Conservation (phyloP, 2,113 vertebrate species). For the Mastomys natalensis region DNA sequence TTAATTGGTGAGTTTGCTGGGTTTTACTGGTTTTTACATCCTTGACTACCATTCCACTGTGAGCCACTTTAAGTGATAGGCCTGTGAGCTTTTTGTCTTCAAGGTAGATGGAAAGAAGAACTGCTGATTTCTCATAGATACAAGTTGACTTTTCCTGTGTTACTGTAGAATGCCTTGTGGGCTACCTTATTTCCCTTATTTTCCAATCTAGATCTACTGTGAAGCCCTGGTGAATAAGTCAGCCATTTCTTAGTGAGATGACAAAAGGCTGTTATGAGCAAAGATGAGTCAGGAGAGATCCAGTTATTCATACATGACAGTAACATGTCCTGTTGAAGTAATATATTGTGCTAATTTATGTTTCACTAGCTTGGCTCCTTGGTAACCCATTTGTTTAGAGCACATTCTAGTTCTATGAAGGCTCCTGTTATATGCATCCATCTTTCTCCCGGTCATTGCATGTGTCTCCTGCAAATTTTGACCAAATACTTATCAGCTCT, state of each 20-base stretch:
- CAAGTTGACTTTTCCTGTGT: conserved; percentile 1
- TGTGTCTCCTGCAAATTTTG: not conserved
- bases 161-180: not conserved
- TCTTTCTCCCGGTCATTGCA: not conserved
- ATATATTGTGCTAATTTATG: not conserved
- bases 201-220: not conserved
- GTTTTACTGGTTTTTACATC: conserved; percentile 5
- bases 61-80: conserved; percentile 10
- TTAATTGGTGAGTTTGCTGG: conserved; percentile 44
- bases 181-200: not conserved
- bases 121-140: not conserved
- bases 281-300: not conserved
- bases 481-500: not conserved
- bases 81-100: conserved; percentile 42
- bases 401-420: not conserved
- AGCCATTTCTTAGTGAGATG: not conserved
- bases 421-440: not conserved
- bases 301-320: not conserved
- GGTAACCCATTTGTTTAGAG: not conserved
- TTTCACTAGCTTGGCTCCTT: not conserved
- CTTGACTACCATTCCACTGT: conserved; percentile 21
- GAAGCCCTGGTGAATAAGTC: not conserved
- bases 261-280: not conserved
- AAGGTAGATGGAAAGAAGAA: not conserved
- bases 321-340: not conserved